Evolutionary conservation across 2,888 invertebrate genomes (phyloP).

Genomic region (Perizoma flavofasciatum): DNA sequence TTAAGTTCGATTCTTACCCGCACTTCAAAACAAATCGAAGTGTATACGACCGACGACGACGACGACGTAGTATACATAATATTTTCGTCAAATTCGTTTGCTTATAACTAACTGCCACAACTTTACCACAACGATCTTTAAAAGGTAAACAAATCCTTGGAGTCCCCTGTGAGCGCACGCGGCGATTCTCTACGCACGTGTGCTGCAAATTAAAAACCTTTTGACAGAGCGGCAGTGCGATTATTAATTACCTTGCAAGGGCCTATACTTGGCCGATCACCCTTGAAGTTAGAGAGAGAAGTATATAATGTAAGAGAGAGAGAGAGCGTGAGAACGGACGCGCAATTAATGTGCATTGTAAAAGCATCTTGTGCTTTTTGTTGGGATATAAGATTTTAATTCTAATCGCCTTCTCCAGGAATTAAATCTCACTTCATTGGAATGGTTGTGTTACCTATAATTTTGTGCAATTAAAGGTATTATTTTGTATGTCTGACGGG

Average conservation of each 20-base stretch:
- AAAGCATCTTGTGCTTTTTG: constrained; percentile 39
- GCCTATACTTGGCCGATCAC: constrained; percentile 45
- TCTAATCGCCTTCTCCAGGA: no score
- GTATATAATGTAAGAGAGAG: constrained; percentile 47
- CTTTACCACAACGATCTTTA: neutral
- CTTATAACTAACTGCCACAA: neutral
- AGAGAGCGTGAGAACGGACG: constrained; percentile 60
- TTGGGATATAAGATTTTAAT: neutral
- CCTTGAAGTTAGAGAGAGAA: constrained; percentile 54
- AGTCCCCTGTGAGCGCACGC: constrained; percentile 59
- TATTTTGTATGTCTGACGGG: no score
- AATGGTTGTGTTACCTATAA: no score
- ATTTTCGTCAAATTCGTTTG: no score
- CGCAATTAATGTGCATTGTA: constrained; percentile 60
- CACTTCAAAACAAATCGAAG: no score
- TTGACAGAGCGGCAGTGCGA: constrained; percentile 52
- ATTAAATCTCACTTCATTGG: no score
- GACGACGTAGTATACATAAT: no score
- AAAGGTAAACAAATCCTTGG: constrained; percentile 34
- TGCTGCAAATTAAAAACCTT: constrained; percentile 76
- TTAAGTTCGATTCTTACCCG: no score
- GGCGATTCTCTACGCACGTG: constrained; percentile 76
- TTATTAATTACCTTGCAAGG: constrained; percentile 66
- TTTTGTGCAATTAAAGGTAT: no score
- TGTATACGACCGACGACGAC: no score